A percentile compares a stretch with the other conserved stretches of the same genome.
Conservation (phyloP, 2,113 vertebrate species). For the Oryzias melastigma region DNA sequence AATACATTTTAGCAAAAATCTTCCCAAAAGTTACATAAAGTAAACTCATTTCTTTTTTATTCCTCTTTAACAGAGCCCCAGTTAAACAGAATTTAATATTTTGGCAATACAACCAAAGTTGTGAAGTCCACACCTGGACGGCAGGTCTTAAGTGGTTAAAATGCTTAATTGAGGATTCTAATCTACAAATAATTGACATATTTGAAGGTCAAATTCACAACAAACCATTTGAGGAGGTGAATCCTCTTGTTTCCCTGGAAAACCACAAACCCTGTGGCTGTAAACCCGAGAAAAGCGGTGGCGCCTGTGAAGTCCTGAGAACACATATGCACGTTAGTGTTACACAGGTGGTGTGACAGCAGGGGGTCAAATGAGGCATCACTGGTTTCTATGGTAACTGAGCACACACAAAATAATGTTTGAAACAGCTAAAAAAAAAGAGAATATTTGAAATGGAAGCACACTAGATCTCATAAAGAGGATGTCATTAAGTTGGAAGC, state of each 20-base stretch:
- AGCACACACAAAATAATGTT: conserved; percentile 11
- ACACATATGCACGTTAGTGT: conserved; percentile 24
- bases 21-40: too few relatives aligned
- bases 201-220: neutral
- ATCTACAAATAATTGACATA: neutral
- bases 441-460: neutral
- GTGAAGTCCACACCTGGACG: too few relatives aligned
- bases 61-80: too few relatives aligned
- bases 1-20: neutral
- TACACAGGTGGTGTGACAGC: conserved; percentile 28
- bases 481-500: too few relatives aligned
- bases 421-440: neutral
- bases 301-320: conserved; percentile 90
- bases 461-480: neutral
- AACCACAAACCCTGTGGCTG: conserved; percentile 94
- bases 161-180: too few relatives aligned
- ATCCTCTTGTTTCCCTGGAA: conserved; percentile 99
- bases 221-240: conserved; percentile 94
- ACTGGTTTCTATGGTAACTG: conserved; percentile 25
- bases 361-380: conserved; percentile 8
- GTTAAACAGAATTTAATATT: too few relatives aligned
- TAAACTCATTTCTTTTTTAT: too few relatives aligned
- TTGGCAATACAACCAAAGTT: too few relatives aligned
- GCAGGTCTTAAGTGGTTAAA: too few relatives aligned
- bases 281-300: conserved; percentile 96